Evolutionary conservation across 2,888 invertebrate species (phyloP), one percentile per base, ranked within the genome.

Genomic region (Litoditis marina): DNA sequence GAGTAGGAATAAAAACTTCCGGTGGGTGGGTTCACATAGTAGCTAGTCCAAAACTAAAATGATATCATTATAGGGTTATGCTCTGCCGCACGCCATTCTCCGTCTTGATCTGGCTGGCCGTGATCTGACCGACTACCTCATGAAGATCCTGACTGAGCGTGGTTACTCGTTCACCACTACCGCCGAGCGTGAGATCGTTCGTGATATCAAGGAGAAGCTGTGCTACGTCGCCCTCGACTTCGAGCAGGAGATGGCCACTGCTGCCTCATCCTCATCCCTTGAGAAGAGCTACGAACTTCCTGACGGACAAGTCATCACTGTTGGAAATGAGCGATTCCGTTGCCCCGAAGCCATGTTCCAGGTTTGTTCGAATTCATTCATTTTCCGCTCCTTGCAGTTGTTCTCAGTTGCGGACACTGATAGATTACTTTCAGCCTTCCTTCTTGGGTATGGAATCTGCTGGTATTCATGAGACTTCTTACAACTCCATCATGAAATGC

Each of bases 171-270:
- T 84, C 81, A 83, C 83, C 71, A 67, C 68, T 70, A 71, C 73
- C 54, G 76, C 76, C 49, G 69, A 85, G 85, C 91, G 88, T 82
- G 93, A 93, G 88, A 93, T 93, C 84, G 93, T 93, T 69, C 89
- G 92, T 80, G 92, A 94, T 86, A 92, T 94, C 77, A 81, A 81
- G 84, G 98, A 98, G 84, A 95, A 95, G 84, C 87, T 98, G 32
- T 98, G 98, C 85, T 98, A 98, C 84, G 92, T 96, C 81, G 96
- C 95, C n/a, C 96, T 98, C 84, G 94, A 98, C 85, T 90, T 98
- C 73, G 96, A 96, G 85, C 94, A 94, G 68, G 91, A 91, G 87
- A 91, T 91, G 91, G 91, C 91, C 85, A 91, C 91, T 85, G 91
- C 91, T 71, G 91, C 91, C 83, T 90, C 91, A 84, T 91, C 91